Evolutionary conservation across 2,888 invertebrate species (phyloP).

Genomic region (Thymelicus sylvestris): DNA sequence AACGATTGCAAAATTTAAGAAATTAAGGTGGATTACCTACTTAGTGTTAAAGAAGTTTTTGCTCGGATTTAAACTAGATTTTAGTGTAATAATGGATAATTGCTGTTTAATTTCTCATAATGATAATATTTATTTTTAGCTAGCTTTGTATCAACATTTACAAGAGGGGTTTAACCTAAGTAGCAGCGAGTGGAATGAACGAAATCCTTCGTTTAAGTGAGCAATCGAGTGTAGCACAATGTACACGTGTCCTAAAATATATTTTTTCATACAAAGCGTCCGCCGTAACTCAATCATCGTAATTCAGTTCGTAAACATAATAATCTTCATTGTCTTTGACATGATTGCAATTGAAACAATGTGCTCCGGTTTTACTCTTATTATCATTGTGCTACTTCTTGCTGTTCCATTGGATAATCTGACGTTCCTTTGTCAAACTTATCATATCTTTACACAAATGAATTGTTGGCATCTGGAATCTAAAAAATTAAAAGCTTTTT

Average conservation of each 20-base stretch:
- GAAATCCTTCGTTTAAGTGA: not conserved
- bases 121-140: too few relatives aligned
- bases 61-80: not conserved
- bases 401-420: conserved; percentile 5
- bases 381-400: conserved; percentile 36
- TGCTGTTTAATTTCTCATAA: too few relatives aligned
- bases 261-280: conserved; percentile 17
- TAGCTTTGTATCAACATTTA: too few relatives aligned
- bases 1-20: not conserved
- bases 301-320: conserved; percentile 32
- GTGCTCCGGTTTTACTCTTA: conserved; percentile 27
- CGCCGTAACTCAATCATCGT: conserved; percentile 30
- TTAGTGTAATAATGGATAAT: too few relatives aligned
- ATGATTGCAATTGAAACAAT: conserved; percentile 36
- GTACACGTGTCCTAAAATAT: conserved; percentile 6
- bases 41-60: not conserved
- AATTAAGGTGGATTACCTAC: not conserved
- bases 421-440: not conserved
- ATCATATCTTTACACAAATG: not conserved
- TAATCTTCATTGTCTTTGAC: conserved; percentile 34
- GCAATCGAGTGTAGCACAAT: not conserved
- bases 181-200: too few relatives aligned
- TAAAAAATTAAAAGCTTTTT: too few relatives aligned
- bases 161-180: too few relatives aligned
- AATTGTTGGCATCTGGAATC: too few relatives aligned